Conservation (phyloP, 1,140 invertebrate genomes). For the Octopus bimaculoides region DNA sequence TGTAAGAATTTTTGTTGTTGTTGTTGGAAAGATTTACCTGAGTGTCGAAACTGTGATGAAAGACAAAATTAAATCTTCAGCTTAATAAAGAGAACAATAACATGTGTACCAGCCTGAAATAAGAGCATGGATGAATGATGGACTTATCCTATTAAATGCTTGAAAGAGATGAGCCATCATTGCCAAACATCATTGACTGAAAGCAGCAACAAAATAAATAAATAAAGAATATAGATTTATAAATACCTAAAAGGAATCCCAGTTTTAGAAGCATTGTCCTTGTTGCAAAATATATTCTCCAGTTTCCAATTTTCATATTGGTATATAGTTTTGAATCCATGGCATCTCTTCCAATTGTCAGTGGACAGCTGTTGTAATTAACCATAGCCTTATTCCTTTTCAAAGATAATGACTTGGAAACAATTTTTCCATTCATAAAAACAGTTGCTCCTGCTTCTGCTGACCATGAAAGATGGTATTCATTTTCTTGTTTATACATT, state of each 20-base stretch:
- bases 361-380: constrained; percentile 9
- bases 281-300: not conserved
- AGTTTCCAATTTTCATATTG: constrained; percentile 24
- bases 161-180: too few relatives aligned
- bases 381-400: constrained; percentile 13
- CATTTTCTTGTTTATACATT: constrained; percentile 22
- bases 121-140: too few relatives aligned
- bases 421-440: constrained; percentile 26
- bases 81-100: too few relatives aligned
- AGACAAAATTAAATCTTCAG: too few relatives aligned
- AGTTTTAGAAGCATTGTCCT: not conserved
- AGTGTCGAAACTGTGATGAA: too few relatives aligned
- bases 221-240: too few relatives aligned
- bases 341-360: constrained; percentile 17
- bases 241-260: constrained; percentile 1
- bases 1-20: too few relatives aligned
- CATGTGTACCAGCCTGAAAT: too few relatives aligned
- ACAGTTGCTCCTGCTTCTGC: constrained; percentile 30
- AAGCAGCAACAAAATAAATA: too few relatives aligned
- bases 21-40: too few relatives aligned
- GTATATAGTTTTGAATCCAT: constrained; percentile 20
- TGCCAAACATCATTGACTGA: too few relatives aligned
- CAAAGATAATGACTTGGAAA: constrained; percentile 28
- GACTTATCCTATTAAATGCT: too few relatives aligned
- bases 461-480: constrained; percentile 34